Conservation (phyloP, 2,888 invertebrate genomes). For the Pantelozetes paolii region DNA sequence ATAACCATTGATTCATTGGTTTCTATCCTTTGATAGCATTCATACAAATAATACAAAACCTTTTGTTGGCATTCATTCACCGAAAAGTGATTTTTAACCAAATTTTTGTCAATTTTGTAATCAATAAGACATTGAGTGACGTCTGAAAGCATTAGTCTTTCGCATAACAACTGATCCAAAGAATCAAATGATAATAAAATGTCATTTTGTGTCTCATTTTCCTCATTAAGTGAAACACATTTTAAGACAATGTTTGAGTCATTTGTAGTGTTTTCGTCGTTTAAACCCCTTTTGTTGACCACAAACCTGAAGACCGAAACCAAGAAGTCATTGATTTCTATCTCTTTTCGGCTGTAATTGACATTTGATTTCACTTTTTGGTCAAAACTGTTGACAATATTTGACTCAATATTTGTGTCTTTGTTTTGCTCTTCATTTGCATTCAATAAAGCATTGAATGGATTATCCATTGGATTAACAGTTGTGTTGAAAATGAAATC, state of each 20-base stretch:
- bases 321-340: not conserved
- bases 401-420: not conserved
- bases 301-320: not conserved
- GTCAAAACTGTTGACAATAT: not conserved
- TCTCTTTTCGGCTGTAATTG: not conserved
- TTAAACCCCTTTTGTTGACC: not conserved
- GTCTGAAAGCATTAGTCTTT: not conserved
- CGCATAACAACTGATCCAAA: slow-evolving; percentile 12
- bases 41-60: slow-evolving; percentile 19
- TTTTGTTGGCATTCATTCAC: not conserved
- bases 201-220: not conserved
- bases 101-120: not conserved
- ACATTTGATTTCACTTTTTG: not conserved
- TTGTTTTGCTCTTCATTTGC: not conserved
- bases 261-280: too few species aligned
- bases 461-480: slow-evolving; percentile 1
- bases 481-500: not conserved
- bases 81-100: not conserved
- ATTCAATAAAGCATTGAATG: not conserved
- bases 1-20: not conserved
- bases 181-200: not conserved
- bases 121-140: not conserved
- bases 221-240: slow-evolving; percentile 7
- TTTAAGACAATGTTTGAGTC: not conserved
- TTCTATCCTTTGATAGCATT: slow-evolving; percentile 1